Evolutionary conservation across 1,140 invertebrate genomes (phyloP).

Genomic region (Lordiphosa collinella): DNA sequence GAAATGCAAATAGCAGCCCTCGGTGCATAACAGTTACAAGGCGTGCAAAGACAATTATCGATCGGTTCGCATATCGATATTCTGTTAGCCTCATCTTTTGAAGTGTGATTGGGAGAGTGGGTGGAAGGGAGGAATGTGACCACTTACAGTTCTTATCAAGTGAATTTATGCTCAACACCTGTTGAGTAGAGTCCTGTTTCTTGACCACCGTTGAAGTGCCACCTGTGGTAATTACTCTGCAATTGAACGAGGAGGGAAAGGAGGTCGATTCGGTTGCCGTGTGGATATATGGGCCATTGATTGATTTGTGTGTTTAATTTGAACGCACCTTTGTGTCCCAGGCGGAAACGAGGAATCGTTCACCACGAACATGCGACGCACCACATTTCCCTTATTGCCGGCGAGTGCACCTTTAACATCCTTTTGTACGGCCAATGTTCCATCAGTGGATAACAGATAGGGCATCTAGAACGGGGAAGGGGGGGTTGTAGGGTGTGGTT

Average conservation of each 20-base stretch:
- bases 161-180: conserved; percentile 74
- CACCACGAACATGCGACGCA: conserved; percentile 79
- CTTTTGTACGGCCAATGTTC: conserved; percentile 77
- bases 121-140: neutral
- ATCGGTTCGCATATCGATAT: too few relatives aligned
- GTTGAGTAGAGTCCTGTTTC: conserved; percentile 74
- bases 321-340: conserved; percentile 73
- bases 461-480: conserved; percentile 68
- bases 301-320: neutral
- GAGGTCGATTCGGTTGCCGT: conserved; percentile 1
- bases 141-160: conserved; percentile 79
- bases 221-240: conserved; percentile 75
- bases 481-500: neutral
- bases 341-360: conserved; percentile 75
- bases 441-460: conserved; percentile 78
- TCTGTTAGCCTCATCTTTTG: too few relatives aligned
- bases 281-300: neutral
- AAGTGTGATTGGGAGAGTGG: too few relatives aligned
- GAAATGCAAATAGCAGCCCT: too few relatives aligned
- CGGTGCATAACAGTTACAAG: too few relatives aligned
- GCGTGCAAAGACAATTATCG: too few relatives aligned
- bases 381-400: conserved; percentile 77
- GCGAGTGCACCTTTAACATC: conserved; percentile 73
- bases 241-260: conserved; percentile 15
- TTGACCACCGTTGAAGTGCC: conserved; percentile 68